Conservation (phyloP, 2,113 vertebrate species). For the Tragulus kanchil region DNA sequence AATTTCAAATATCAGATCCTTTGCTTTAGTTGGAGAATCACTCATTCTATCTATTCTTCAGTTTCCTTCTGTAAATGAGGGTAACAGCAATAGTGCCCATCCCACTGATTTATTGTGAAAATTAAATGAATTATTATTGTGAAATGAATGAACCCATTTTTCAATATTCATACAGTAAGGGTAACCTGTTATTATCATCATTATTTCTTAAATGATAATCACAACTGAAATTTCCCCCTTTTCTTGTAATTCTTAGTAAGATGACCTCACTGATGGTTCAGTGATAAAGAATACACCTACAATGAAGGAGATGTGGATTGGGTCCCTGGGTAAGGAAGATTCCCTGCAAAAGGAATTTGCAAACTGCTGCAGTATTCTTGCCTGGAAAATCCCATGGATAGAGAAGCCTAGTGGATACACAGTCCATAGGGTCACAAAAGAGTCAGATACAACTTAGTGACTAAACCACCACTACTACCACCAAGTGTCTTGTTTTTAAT, state of each 20-base stretch:
- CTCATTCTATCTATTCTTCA: not conserved
- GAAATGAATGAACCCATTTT: not conserved
- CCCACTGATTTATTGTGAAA: not conserved
- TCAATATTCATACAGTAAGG: not conserved
- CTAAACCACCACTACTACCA: not conserved
- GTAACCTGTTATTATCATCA: not conserved
- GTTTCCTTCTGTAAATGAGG: not conserved
- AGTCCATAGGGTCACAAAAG: not conserved
- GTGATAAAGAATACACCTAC: too few relatives aligned
- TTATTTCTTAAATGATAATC: slow-evolving; percentile 16
- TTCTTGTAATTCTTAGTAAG: slow-evolving; percentile 8
- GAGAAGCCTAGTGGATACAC: not conserved
- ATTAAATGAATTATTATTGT: not conserved
- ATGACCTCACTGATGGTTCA: not conserved
- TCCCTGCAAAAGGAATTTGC: not conserved
- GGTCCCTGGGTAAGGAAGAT: not conserved
- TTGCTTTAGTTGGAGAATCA: not conserved
- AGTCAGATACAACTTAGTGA: not conserved
- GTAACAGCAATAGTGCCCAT: not conserved
- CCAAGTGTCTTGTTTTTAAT: not conserved
- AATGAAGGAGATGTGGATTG: too few relatives aligned
- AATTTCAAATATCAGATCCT: not conserved
- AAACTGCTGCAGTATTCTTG: not conserved
- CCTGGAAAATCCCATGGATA: not conserved
- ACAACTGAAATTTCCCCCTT: not conserved